Evolutionary conservation across 1,140 invertebrate species (phyloP).

Genomic region (Heliothis virescens): DNA sequence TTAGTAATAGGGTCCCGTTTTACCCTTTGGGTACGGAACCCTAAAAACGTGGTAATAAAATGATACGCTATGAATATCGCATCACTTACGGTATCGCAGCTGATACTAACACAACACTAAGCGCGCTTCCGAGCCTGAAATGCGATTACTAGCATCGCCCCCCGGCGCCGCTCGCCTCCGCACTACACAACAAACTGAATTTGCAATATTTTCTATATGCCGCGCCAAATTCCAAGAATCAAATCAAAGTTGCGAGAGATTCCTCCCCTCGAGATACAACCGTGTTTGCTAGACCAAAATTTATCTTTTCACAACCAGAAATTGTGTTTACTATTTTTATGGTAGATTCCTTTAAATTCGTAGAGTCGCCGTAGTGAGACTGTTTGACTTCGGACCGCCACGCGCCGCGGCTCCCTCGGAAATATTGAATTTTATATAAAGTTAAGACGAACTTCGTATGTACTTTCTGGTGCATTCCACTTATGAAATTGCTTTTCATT

Average conservation of each 20-base stretch:
- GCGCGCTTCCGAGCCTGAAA: constrained; percentile 1
- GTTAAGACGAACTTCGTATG: constrained; percentile 52
- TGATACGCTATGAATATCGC: background rate
- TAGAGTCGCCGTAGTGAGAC: constrained; percentile 44
- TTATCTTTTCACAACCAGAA: constrained; percentile 67
- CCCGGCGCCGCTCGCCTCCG: background rate
- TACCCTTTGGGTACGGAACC: too few species aligned
- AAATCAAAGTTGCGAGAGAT: constrained; percentile 67
- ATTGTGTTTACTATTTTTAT: constrained; percentile 72
- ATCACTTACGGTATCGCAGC: background rate
- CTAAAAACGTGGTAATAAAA: too few species aligned
- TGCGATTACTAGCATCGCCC: constrained; percentile 33
- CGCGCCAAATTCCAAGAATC: constrained; percentile 64
- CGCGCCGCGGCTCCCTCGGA: constrained; percentile 36
- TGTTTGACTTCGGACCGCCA: constrained; percentile 55
- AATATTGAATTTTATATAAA: constrained; percentile 68
- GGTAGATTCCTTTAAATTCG: constrained; percentile 60
- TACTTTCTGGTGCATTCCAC: constrained; percentile 55
- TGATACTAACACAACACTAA: constrained; percentile 21
- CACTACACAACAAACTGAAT: constrained; percentile 58
- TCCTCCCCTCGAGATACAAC: constrained; percentile 58
- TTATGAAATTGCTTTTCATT: constrained; percentile 63
- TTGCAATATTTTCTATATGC: constrained; percentile 64
- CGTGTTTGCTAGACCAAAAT: constrained; percentile 64
- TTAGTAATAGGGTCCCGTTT: too few species aligned